Evolutionary conservation across 1,140 invertebrate species (phyloP), one percentile per base, ranked within the genome.

Genomic region (Drosophila ficusphila): DNA sequence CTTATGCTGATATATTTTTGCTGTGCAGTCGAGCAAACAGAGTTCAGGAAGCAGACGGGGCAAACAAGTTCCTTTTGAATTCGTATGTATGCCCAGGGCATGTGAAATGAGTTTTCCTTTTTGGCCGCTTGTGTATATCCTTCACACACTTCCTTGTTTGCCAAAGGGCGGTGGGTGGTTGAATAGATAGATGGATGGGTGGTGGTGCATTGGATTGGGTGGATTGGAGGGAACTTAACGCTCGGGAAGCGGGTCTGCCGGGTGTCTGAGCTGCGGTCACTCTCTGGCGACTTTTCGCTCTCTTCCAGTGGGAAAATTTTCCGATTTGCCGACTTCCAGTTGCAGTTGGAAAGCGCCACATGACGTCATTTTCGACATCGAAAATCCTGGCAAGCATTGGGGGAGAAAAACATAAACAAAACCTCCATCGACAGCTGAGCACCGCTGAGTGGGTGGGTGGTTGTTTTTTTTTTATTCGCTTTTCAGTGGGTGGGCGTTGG

Each of bases 361-460:
- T 88, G 82, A 88, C 82, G 82, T 88, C 82, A 88, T 62, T 72
- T 88, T 88, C 82, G 82, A 88, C n/a, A 36, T 82, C 61, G 70
- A 88, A 44, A 44, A 88, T 68, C 46, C 41, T 33, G 53, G 11
- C 16, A 21, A 34, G 14, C 51, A 16, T 6, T 34, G 18, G 29
- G 47, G 48, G 44, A 73, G 34, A 36, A 72, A 79, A 86, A 86
- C 67, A 76, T 76, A 85, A 76, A 85, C 76, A 86, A 76, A 58
- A 64, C 47, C 61, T 64, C 33, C 38, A 71, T 36, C 38, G 58
- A 64, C 79, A 78, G 79, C 70, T 83, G 75, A 33, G 62, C 46
- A 14, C 34, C 19, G 29, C 31, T 31, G 39, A 38, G 23, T 25
- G 41, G 44, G 29, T 48, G 31, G 42, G 8, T 65, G 23, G 39